Percentiles rank a stretch among this genome's conserved stretches.
Evolutionary conservation across 2,888 invertebrate species (phyloP).

Genomic region (Philaethria dido): DNA sequence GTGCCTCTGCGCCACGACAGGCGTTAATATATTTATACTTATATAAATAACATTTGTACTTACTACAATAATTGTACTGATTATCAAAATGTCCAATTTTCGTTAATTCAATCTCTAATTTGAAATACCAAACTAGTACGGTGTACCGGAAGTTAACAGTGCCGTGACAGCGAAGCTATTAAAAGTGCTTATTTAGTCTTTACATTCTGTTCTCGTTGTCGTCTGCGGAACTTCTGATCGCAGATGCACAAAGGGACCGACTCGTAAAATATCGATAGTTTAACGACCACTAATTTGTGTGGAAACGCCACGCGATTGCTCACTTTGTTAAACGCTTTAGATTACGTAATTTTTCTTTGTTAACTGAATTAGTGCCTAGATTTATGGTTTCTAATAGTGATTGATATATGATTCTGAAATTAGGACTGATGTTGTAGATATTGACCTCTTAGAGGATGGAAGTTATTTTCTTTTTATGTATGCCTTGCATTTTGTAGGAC

Average conservation of each 20-base stretch:
- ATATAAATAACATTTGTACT: too few relatives aligned
- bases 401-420: constrained; percentile 7
- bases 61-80: too few relatives aligned
- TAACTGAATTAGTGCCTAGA: constrained; percentile 18
- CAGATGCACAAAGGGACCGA: constrained; percentile 40
- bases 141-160: constrained; percentile 8
- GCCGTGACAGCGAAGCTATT: constrained; percentile 24
- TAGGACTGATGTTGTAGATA: background rate
- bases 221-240: constrained; percentile 26
- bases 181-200: constrained; percentile 30
- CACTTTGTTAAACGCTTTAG: constrained; percentile 31
- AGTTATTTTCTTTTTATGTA: too few relatives aligned
- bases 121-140: background rate
- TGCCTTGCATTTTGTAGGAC: too few relatives aligned
- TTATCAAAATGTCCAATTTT: too few relatives aligned
- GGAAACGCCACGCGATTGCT: constrained; percentile 30
- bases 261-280: constrained; percentile 42
- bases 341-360: constrained; percentile 33
- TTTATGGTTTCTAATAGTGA: constrained; percentile 14
- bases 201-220: constrained; percentile 23
- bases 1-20: too few relatives aligned
- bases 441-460: too few relatives aligned
- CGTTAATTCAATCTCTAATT: background rate
- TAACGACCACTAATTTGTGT: constrained; percentile 41
- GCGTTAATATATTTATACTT: too few relatives aligned